These are phyloP conservation scores for Rhagologus leucostigma DNA, from an alignment of 2,113 vertebrate species.

Conservation along the genomic window DNA sequence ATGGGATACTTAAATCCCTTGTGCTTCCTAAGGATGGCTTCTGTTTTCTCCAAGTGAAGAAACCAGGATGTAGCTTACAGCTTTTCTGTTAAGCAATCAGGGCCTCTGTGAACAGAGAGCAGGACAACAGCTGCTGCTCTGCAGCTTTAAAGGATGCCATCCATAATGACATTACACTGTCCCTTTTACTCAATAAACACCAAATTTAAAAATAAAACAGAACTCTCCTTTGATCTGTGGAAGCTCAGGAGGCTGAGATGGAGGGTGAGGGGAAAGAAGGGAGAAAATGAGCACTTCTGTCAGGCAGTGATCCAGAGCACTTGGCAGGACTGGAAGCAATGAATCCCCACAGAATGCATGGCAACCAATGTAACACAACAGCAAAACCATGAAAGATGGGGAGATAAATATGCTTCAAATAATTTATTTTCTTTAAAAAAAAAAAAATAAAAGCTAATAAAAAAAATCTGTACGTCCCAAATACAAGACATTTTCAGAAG, in stretches of 20 bases:
- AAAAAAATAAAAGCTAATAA: neutral
- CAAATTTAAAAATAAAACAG: conserved; percentile 31
- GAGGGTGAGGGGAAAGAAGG: neutral
- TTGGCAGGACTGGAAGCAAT: neutral
- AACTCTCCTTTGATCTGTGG: conserved; percentile 22
- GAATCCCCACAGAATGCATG: neutral
- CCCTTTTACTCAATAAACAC: neutral
- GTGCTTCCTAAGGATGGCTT: neutral
- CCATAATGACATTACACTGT: neutral
- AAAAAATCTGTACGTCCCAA: neutral
- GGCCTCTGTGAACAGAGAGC: neutral
- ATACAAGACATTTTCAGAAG: conserved; percentile 45
- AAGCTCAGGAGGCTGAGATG: neutral
- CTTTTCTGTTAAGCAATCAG: neutral
- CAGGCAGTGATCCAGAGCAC: neutral
- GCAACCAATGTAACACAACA: neutral
- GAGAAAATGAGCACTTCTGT: neutral
- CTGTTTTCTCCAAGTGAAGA: neutral
- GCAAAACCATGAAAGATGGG: neutral
- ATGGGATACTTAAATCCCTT: neutral
- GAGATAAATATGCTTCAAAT: neutral
- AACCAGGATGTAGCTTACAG: neutral
- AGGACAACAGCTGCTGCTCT: neutral
- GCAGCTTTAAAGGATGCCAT: neutral
- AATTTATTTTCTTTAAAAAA: neutral